These are phyloP conservation scores for Poecile montanus DNA, from an alignment of 2,797 vertebrate species.

Conservation along the genomic window DNA sequence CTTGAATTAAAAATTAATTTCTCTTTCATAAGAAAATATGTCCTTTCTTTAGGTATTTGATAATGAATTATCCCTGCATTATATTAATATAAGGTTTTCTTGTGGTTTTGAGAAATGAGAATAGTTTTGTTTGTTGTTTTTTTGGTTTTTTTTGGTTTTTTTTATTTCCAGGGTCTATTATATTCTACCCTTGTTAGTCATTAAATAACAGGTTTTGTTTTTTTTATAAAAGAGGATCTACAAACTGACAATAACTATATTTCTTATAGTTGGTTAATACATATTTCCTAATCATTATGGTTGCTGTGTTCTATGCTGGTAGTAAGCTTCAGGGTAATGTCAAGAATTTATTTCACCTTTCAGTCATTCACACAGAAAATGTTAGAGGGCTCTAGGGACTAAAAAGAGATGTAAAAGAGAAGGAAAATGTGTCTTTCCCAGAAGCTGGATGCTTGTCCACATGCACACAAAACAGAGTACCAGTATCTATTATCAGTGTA, in stretches of 20 bases:
- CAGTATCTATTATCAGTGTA: background rate
- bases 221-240: background rate
- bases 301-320: background rate
- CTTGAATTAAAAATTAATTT: background rate
- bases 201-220: background rate
- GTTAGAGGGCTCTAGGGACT: background rate
- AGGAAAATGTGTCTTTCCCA: background rate
- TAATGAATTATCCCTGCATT: background rate
- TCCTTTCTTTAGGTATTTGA: background rate
- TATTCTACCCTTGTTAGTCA: background rate
- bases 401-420: background rate
- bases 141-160: background rate
- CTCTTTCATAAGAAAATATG: background rate
- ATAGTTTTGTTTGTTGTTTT: background rate
- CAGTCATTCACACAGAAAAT: background rate
- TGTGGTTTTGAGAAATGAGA: background rate
- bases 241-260: background rate
- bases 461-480: background rate
- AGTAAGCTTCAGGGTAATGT: background rate
- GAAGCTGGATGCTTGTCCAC: background rate
- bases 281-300: background rate
- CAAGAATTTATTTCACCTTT: background rate
- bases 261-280: background rate
- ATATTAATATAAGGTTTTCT: background rate
- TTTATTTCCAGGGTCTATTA: background rate